These are phyloP conservation scores for Alentia gelatinosa DNA, from an alignment of 2,888 invertebrate species.

Conservation along the genomic window DNA sequence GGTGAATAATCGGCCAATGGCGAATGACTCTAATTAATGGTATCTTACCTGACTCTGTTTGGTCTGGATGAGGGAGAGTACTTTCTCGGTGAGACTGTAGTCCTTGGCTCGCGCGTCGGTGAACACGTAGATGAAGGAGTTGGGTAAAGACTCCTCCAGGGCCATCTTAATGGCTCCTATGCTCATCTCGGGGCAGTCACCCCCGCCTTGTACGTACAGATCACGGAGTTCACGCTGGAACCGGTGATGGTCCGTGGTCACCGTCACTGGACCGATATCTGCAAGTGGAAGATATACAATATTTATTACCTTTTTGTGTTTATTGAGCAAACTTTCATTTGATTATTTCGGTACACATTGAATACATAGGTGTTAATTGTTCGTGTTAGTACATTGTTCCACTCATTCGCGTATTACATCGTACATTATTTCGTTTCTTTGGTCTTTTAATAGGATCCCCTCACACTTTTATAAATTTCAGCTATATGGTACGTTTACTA, in stretches of 20 bases:
- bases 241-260: constrained; percentile 85
- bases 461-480: too few species aligned
- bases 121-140: constrained; percentile 88
- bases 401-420: too few species aligned
- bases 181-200: constrained; percentile 88
- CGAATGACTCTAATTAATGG: too few species aligned
- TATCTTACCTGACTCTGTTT: constrained; percentile 86
- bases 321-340: too few species aligned
- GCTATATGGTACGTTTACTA: too few species aligned
- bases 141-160: constrained; percentile 85
- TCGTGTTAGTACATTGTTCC: too few species aligned
- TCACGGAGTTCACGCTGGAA: constrained; percentile 84
- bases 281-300: constrained; percentile 58
- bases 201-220: constrained; percentile 86
- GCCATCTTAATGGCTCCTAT: constrained; percentile 85
- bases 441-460: too few species aligned
- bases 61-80: constrained; percentile 86
- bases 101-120: constrained; percentile 89
- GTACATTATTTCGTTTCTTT: too few species aligned
- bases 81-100: constrained; percentile 84
- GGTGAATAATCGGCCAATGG: too few species aligned
- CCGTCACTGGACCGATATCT: constrained; percentile 86
- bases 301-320: too few species aligned
- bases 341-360: too few species aligned
- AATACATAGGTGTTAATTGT: too few species aligned